These are phyloP conservation scores for Benthosema pterotum DNA, from an alignment of 2,797 vertebrate species.

Conservation along the genomic window DNA sequence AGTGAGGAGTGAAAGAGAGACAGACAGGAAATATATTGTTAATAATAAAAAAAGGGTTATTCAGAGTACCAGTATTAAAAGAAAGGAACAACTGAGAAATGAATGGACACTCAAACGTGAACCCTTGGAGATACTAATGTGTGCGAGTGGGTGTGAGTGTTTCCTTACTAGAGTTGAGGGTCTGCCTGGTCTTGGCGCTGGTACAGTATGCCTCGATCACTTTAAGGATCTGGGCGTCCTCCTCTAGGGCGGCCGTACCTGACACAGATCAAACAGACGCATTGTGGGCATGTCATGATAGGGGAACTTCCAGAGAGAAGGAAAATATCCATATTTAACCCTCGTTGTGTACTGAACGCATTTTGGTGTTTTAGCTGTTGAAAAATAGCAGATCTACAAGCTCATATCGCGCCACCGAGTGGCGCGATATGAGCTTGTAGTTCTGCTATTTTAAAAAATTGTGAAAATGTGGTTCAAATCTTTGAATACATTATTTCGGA, in stretches of 20 bases:
- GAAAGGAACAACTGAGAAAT: constrained; percentile 40
- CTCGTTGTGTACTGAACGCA: too few relatives aligned
- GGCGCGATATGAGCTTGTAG: too few relatives aligned
- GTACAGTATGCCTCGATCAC: constrained; percentile 99
- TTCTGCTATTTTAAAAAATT: too few relatives aligned
- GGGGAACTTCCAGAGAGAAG: too few relatives aligned
- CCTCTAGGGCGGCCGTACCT: constrained; percentile 97
- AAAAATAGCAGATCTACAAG: too few relatives aligned
- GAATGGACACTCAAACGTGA: constrained; percentile 24
- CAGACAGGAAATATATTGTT: constrained; percentile 74
- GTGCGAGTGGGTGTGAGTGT: constrained; percentile 8
- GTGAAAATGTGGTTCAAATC: too few relatives aligned
- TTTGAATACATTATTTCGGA: too few relatives aligned
- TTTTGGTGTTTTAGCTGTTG: too few relatives aligned
- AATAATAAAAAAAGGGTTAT: constrained; percentile 69
- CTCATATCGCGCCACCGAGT: too few relatives aligned
- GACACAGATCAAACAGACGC: constrained; percentile 15
- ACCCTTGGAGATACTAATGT: constrained; percentile 9
- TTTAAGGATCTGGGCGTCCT: constrained; percentile 98
- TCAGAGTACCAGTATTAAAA: constrained; percentile 61
- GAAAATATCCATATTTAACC: too few relatives aligned
- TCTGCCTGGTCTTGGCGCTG: constrained; percentile 98
- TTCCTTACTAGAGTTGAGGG: constrained; percentile 97
- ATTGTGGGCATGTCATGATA: too few relatives aligned
- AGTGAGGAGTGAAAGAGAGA: constrained; percentile 66